Percentiles rank a stretch among this genome's conserved stretches.
These are phyloP conservation scores for Carettochelys insculpta DNA, from an alignment of 2,113 vertebrate species.

Conservation along the genomic window DNA sequence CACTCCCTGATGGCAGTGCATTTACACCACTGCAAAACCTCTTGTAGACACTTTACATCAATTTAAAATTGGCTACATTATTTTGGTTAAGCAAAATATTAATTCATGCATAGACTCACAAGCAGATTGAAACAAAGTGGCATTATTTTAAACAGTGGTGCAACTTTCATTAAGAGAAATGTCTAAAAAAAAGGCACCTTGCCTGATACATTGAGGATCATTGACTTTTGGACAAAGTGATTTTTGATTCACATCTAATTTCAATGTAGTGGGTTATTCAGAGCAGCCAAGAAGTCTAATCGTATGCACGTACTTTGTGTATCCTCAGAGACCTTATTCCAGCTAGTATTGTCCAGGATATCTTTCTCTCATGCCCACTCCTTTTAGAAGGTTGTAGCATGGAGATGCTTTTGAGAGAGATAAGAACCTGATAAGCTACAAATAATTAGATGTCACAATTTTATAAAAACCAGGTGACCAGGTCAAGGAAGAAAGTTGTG, in stretches of 20 bases:
- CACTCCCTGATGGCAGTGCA: background rate
- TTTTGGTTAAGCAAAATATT: background rate
- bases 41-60: background rate
- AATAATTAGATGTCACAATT: background rate
- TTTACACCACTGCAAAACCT: background rate
- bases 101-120: no score
- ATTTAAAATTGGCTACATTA: background rate
- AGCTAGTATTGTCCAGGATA: no score
- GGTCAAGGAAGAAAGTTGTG: background rate
- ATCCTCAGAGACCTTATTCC: no score
- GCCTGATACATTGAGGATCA: background rate
- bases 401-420: background rate
- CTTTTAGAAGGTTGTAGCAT: background rate
- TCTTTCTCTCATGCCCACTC: background rate
- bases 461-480: background rate
- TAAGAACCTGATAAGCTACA: background rate
- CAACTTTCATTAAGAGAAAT: background rate
- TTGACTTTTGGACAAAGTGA: background rate
- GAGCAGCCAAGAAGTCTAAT: no score
- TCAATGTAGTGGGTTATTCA: no score
- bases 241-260: no score
- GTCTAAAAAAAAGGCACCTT: background rate
- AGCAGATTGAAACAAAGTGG: no score
- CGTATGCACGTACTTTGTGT: no score
- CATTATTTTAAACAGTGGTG: background rate